phyloP scores from a whole-genome alignment of 2,888 invertebrate species.

The Trichogramma evanescens region DNA sequence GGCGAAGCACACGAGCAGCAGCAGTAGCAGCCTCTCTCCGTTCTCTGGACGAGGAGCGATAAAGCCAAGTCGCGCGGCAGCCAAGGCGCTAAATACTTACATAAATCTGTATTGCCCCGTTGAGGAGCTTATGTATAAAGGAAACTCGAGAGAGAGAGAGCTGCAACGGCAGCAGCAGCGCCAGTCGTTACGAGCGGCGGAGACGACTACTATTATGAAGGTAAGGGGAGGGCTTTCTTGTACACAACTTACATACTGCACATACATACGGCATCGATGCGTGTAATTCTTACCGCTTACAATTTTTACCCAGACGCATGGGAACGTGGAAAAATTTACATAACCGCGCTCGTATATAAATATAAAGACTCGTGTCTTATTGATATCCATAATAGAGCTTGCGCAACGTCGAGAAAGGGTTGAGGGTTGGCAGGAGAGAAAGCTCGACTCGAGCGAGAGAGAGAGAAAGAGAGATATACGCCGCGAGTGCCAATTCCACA shows the following conservation, averaged over 20 bases:
- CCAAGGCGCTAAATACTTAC: slow-evolving; percentile 45
- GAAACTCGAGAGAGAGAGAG: slow-evolving; percentile 11
- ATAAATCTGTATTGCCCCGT: slow-evolving; percentile 48
- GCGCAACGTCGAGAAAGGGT: slow-evolving; percentile 6
- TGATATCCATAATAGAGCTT: slow-evolving; percentile 16
- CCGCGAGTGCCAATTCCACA: neutral
- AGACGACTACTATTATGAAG: no score
- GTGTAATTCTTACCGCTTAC: no score
- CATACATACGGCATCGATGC: no score
- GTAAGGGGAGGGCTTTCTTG: no score
- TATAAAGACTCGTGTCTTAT: slow-evolving; percentile 19
- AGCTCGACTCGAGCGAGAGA: slow-evolving; percentile 1
- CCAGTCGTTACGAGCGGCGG: slow-evolving; percentile 9
- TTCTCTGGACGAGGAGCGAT: slow-evolving; percentile 46
- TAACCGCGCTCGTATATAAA: slow-evolving; percentile 17
- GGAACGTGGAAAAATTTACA: neutral
- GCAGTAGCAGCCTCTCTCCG: slow-evolving; percentile 23
- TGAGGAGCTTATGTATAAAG: slow-evolving; percentile 12
- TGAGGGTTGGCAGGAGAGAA: slow-evolving; percentile 14
- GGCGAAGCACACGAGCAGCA: neutral
- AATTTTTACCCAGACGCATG: neutral
- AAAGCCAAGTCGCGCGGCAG: slow-evolving; percentile 42
- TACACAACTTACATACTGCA: no score
- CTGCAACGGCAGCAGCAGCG: slow-evolving; percentile 2
- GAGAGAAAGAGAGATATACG: neutral